A percentile compares a stretch with the other conserved stretches of the same genome.
Conservation (phyloP, 2,797 vertebrate species). For the Sebastolobus alascanus region DNA sequence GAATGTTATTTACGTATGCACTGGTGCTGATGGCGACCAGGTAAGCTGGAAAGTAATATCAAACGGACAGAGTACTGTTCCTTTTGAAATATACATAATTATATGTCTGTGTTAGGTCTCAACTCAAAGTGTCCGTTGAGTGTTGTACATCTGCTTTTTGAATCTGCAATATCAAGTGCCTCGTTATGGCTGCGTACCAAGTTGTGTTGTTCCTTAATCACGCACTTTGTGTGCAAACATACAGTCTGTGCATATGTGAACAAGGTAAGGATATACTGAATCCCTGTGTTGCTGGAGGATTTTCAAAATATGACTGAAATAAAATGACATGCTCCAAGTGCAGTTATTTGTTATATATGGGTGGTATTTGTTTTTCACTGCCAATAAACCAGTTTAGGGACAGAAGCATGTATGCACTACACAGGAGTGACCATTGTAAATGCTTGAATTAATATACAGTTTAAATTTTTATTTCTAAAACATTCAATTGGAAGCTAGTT, state of each 20-base stretch:
- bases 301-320: conserved; percentile 85
- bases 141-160: conserved; percentile 71
- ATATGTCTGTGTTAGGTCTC: conserved; percentile 45
- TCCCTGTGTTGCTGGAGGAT: conserved; percentile 74
- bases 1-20: conserved; percentile 62
- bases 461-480: background rate
- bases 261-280: conserved; percentile 66
- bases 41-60: conserved; percentile 74
- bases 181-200: conserved; percentile 68
- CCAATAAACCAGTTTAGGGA: background rate
- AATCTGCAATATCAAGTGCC: conserved; percentile 76
- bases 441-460: background rate
- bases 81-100: conserved; percentile 64
- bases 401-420: background rate
- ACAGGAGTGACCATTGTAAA: background rate
- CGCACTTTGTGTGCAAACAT: conserved; percentile 69
- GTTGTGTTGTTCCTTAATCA: conserved; percentile 59
- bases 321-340: conserved; percentile 81
- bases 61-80: conserved; percentile 64
- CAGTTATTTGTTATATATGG: conserved; percentile 49
- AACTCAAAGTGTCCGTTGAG: conserved; percentile 58
- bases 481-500: background rate
- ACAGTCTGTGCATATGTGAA: conserved; percentile 43
- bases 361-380: conserved; percentile 41
- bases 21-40: conserved; percentile 70